A percentile compares a stretch with the other conserved stretches of the same genome.
Evolutionary conservation across 2,113 vertebrate species (phyloP).

Genomic region (Mormyrus iriodes): DNA sequence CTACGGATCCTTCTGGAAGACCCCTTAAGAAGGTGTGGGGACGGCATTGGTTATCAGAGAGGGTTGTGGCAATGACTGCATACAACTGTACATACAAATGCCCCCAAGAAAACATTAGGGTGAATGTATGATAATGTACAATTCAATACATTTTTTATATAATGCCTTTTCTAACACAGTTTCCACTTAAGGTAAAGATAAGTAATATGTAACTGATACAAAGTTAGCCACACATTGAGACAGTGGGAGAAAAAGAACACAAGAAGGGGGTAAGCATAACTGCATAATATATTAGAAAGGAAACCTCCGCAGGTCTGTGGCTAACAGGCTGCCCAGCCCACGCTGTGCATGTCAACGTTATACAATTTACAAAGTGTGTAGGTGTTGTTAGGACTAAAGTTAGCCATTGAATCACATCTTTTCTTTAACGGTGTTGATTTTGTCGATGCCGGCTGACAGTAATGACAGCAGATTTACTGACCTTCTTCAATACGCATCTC

Average conservation of each 20-base stretch:
- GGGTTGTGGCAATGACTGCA: background rate
- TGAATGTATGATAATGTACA: background rate
- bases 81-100: background rate
- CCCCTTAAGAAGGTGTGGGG: background rate
- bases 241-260: background rate
- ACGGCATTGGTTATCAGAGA: background rate
- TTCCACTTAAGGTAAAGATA: background rate
- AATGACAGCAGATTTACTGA: background rate
- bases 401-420: background rate
- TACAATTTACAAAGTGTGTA: background rate
- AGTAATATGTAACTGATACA: background rate
- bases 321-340: background rate
- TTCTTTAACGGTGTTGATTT: background rate
- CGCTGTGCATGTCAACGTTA: background rate
- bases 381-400: constrained; percentile 1
- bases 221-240: background rate
- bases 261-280: background rate
- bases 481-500: background rate
- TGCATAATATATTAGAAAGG: background rate
- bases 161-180: background rate
- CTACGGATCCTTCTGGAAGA: background rate
- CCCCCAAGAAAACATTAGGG: background rate
- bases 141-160: background rate
- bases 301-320: background rate
- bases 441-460: background rate